Evolutionary conservation across 2,113 vertebrate species (phyloP), one percentile per base, ranked within the genome.

Genomic region (Accipiter cooperii): DNA sequence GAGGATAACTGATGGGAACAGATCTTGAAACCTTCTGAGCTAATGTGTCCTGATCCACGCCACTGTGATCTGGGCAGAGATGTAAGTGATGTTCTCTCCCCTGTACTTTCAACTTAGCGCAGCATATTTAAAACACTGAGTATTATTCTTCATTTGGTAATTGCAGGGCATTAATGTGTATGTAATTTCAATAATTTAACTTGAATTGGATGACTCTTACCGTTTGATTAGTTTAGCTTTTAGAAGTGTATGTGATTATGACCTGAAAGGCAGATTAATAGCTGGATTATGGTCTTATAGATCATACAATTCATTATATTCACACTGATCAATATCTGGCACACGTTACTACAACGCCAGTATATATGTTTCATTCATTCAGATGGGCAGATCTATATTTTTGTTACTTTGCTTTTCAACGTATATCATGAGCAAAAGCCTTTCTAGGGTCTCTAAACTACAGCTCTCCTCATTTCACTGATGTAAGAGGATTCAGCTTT

Each of bases 221-320:
- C 97, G 58, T 97, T 97, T 98, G 96, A 98, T 97, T 97, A 95
- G 91, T 97, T 98, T 97, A 97, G 95, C 93, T 97, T 97, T 98
- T 96, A 98, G 96, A 97, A 97, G 81, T 96, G 57, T 92, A 91
- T 96, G 95, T 97, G 96, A 98, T 98, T 97, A 98, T 97, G 96
- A 97, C 94, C 97, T 97, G 96, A 98, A 98, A 98, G 95, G 91
- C 95, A 98, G 96, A 98, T 98, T 98, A 98, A 98, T 98, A 98
- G 94, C 89, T 96, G 89, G 97, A 98, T 98, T 98, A 98, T 98
- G 95, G 97, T 98, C 8, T 97, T 98, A 98, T 98, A 96, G 97
- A 98, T 98, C 98, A 97, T 95, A 98, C 89, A 97, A 98, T 98
- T 98, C 96, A 97, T 98, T 98, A 98, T 96, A 96, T 97, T 97